Percentiles rank a stretch among this genome's conserved stretches.
phyloP scores from a whole-genome alignment of 1,140 invertebrate species.

The Campoletis sonorensis region DNA sequence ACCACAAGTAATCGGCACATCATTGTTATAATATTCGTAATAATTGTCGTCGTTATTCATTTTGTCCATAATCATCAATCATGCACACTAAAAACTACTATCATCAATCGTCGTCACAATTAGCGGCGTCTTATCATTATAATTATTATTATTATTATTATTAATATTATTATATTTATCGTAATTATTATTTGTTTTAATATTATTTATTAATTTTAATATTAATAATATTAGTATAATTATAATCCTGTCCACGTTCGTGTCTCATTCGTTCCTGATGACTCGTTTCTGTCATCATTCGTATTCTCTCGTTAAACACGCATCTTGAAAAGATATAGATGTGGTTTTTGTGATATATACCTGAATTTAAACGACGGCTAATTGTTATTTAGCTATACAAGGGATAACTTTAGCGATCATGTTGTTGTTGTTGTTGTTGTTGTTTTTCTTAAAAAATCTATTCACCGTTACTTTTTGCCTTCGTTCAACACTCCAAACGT shows the following conservation, averaged over 20 bases:
- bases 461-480: conserved; percentile 18
- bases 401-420: conserved; percentile 14
- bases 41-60: background rate
- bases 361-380: conserved; percentile 17
- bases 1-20: background rate
- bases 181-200: conserved; percentile 34
- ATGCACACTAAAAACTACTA: conserved; percentile 5
- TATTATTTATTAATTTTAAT: conserved; percentile 63
- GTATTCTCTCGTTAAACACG: conserved; percentile 48
- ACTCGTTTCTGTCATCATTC: too few species aligned
- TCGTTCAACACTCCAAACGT: background rate
- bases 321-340: conserved; percentile 36
- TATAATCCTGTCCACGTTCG: conserved; percentile 37
- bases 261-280: too few species aligned
- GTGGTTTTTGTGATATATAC: conserved; percentile 53
- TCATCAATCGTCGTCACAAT: conserved; percentile 35
- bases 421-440: conserved; percentile 22
- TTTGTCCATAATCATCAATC: conserved; percentile 7
- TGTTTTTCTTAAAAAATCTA: background rate
- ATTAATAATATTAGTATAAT: conserved; percentile 65
- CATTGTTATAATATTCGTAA: background rate
- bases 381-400: conserved; percentile 38
- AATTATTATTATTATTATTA: conserved; percentile 29
- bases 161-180: conserved; percentile 15
- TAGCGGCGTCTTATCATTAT: conserved; percentile 44